A percentile compares a stretch with the other conserved stretches of the same genome.
Conservation (phyloP, 2,113 vertebrate species). For the Lepisosteus osseus region DNA sequence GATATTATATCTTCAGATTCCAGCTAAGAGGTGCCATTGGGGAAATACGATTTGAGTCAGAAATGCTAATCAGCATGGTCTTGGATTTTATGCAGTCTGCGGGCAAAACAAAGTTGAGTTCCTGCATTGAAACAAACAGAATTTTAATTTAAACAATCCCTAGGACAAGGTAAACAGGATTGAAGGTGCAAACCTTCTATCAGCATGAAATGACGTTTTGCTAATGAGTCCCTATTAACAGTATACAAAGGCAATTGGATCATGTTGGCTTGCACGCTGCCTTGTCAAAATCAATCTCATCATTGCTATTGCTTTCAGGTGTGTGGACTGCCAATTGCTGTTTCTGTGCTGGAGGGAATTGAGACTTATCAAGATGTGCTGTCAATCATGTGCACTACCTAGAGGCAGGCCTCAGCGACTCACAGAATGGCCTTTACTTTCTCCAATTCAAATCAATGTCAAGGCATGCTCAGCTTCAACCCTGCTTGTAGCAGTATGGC, state of each 20-base stretch:
- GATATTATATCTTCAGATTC: no score
- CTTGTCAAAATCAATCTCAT: constrained; percentile 1
- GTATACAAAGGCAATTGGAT: not conserved
- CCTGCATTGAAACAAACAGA: not conserved
- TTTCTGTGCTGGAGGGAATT: not conserved
- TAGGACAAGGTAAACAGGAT: not conserved
- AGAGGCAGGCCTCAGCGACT: not conserved
- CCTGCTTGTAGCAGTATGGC: no score
- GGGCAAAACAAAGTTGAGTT: not conserved
- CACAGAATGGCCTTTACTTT: not conserved
- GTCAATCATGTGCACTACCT: not conserved
- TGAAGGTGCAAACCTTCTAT: not conserved
- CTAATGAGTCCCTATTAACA: not conserved
- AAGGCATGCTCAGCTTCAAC: no score
- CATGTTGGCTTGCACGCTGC: not conserved
- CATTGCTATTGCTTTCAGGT: not conserved
- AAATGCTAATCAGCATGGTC: no score
- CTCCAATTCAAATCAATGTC: no score
- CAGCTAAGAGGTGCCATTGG: no score
- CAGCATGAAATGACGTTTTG: not conserved
- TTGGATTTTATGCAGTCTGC: not conserved
- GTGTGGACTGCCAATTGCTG: not conserved
- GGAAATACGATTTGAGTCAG: no score
- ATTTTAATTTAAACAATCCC: not conserved
- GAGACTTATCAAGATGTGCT: not conserved